A percentile compares a stretch with the other conserved stretches of the same genome.
phyloP scores from a whole-genome alignment of 2,888 invertebrate species.

The Mimas tiliae region DNA sequence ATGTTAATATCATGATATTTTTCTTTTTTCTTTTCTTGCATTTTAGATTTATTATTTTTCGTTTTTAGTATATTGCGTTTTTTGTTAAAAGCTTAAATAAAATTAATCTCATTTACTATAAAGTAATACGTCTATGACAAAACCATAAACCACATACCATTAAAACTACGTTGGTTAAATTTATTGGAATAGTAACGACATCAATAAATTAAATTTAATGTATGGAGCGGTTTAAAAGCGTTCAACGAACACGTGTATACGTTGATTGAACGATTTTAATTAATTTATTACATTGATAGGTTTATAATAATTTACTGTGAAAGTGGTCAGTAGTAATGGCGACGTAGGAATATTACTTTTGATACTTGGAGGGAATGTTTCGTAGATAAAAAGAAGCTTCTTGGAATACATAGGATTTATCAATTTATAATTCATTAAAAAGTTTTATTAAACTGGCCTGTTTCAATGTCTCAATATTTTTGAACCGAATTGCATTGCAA shows the following conservation, averaged over 20 bases:
- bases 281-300: slow-evolving; percentile 42
- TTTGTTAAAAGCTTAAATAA: too few species aligned
- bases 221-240: slow-evolving; percentile 49
- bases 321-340: not conserved
- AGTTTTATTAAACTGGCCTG: too few species aligned
- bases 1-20: too few species aligned
- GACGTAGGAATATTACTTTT: not conserved
- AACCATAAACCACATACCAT: slow-evolving; percentile 15
- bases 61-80: too few species aligned
- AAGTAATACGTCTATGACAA: too few species aligned
- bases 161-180: slow-evolving; percentile 27
- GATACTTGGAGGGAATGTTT: not conserved
- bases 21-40: too few species aligned
- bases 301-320: slow-evolving; percentile 36
- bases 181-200: slow-evolving; percentile 39
- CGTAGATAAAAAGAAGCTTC: too few species aligned
- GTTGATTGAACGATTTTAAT: slow-evolving; percentile 48
- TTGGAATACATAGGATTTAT: not conserved
- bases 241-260: slow-evolving; percentile 53
- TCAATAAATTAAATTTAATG: slow-evolving; percentile 43
- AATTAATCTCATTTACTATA: too few species aligned
- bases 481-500: too few species aligned
- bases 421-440: not conserved
- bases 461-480: too few species aligned
- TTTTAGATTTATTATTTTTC: too few species aligned